Percentiles rank a stretch among this genome's conserved stretches.
Evolutionary conservation across 37 sponge, comb jelly and placozoan species (phyloP).

Genomic region (Geodia barretti): DNA sequence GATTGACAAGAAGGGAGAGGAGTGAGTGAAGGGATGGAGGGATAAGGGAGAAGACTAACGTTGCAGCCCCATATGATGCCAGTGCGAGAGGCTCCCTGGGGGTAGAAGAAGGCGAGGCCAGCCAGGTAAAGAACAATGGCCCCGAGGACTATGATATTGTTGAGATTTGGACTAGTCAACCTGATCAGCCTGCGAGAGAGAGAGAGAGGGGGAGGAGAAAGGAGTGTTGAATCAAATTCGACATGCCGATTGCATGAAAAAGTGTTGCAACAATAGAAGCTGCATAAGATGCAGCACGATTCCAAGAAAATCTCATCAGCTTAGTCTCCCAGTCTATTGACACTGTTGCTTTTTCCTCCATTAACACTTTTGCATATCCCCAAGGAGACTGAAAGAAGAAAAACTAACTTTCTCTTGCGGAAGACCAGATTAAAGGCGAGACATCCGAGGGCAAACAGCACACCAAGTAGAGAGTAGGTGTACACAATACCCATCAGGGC

Average conservation of each 20-base stretch:
- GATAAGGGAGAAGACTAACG: slow-evolving; percentile 24
- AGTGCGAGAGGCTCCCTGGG: neutral
- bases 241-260: neutral
- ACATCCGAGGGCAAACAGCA: slow-evolving; percentile 44
- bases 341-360: neutral
- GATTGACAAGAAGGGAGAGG: too few relatives aligned
- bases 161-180: slow-evolving; percentile 47
- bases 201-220: neutral
- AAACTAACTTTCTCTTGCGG: slow-evolving; percentile 41
- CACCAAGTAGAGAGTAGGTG: slow-evolving; percentile 21
- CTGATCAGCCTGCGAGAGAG: slow-evolving; percentile 26
- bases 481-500: slow-evolving; percentile 37
- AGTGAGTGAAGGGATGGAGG: neutral
- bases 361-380: neutral
- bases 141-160: slow-evolving; percentile 51
- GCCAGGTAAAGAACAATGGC: slow-evolving; percentile 36
- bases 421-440: slow-evolving; percentile 47
- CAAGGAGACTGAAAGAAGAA: neutral
- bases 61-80: slow-evolving; percentile 25
- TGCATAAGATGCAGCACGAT: too few relatives aligned
- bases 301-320: neutral
- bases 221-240: neutral
- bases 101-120: slow-evolving; percentile 23
- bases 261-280: too few relatives aligned
- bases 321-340: neutral